A percentile compares a stretch with the other conserved stretches of the same genome.
Evolutionary conservation across 1,140 invertebrate genomes (phyloP).

Genomic region (Periplaneta americana): DNA sequence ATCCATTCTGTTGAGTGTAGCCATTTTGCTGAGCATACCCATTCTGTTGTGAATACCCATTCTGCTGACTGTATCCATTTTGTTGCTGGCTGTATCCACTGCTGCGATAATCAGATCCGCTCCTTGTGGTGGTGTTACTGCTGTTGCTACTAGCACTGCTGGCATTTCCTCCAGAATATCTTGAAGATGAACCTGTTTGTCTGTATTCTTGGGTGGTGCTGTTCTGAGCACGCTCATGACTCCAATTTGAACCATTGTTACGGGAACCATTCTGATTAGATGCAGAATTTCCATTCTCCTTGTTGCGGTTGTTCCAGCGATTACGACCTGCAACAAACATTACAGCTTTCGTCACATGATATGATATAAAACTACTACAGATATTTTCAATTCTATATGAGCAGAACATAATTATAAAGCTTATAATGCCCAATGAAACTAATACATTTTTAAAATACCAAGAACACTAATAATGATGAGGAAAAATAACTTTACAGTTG

Average conservation of each 20-base stretch:
- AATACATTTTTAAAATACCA: no score
- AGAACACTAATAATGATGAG: no score
- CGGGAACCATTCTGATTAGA: neutral
- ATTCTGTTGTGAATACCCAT: conserved; percentile 4
- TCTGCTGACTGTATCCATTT: conserved; percentile 1
- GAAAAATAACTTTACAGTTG: no score
- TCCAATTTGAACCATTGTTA: neutral
- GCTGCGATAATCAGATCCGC: neutral
- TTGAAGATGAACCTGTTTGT: neutral
- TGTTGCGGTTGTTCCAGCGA: conserved; percentile 15
- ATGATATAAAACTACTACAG: no score
- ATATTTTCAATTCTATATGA: no score
- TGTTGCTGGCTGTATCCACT: conserved; percentile 2
- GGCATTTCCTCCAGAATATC: neutral
- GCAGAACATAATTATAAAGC: no score
- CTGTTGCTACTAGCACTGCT: neutral
- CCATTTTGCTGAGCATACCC: conserved; percentile 1
- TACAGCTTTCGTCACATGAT: no score
- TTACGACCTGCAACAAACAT: conserved; percentile 4
- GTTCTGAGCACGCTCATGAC: neutral
- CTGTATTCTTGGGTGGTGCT: neutral
- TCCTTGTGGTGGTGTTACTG: no score
- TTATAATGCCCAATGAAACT: no score
- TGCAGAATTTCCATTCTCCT: neutral
- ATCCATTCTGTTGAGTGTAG: conserved; percentile 4